These are phyloP conservation scores for Rotaria sp. DNA, from an alignment of 2,888 invertebrate species.

Conservation along the genomic window DNA sequence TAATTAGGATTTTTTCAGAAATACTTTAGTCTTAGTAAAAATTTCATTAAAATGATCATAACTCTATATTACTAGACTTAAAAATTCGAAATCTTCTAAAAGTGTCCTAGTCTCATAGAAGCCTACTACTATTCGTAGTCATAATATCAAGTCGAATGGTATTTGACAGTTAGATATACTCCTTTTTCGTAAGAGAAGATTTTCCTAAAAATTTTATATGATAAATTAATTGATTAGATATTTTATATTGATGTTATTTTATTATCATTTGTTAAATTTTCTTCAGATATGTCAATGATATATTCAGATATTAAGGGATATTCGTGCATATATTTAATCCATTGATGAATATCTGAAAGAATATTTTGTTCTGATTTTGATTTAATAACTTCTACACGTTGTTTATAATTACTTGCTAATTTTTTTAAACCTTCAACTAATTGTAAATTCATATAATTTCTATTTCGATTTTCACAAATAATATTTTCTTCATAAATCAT, in stretches of 20 bases:
- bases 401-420: neutral
- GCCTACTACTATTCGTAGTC: no score
- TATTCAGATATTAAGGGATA: neutral
- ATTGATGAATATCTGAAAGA: neutral
- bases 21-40: no score
- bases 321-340: neutral
- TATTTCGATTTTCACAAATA: neutral
- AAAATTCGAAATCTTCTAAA: no score
- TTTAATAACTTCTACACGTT: neutral
- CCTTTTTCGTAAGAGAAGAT: no score
- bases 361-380: neutral
- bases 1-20: no score
- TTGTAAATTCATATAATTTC: neutral
- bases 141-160: no score
- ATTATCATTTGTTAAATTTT: neutral
- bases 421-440: neutral
- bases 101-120: no score
- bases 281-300: neutral
- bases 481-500: neutral
- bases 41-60: no score
- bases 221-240: no score
- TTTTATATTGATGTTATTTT: neutral
- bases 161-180: no score
- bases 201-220: no score
- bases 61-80: no score